Evolutionary conservation across 2,113 vertebrate species (phyloP), one percentile per base, ranked within the genome.

Genomic region (Salvelinus sp.): DNA sequence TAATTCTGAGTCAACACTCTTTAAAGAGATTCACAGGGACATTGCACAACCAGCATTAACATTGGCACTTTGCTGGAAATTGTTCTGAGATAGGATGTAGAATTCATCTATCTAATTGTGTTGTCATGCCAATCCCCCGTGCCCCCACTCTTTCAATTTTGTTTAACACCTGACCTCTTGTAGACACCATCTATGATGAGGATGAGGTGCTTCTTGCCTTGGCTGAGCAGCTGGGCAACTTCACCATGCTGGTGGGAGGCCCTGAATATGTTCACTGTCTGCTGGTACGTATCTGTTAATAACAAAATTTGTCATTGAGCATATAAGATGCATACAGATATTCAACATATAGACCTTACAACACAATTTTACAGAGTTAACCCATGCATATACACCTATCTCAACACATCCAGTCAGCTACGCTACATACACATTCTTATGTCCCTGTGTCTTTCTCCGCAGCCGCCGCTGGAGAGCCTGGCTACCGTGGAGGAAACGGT

Each of bases 401-500:
- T 54, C 50, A 16, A 54, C 4, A 18, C 5, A 18, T 54, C 50
- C 50, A 16, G 50, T 54, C 16, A 54, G 16, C 50, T 54, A 54
- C 3, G 1, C 50, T 54, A 54, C 58, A 62, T 4, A 62, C 58
- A 22, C 50, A 13, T 25, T 10, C n/a, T 14, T 7, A 22, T 12
- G 23, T n/a, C 9, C n/a, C 4, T 27, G 1, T 58, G 48, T 74
- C 2, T 75, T 64, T 10, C 28, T 44, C 2, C 22, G 0, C 81
- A 97, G 96, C 96, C 96, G 78, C 96, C 96, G 20, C 85, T 97
- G 91, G 96, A 97, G 91, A 96, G 95, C 79, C 88, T 97, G 75
- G 96, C 96, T 1, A 96, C 96, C 2, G 96, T 96, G 76, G 96
- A 97, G 90, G 96, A 97, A 88, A 97, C 96, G 0, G 95, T 97